phyloP scores from a whole-genome alignment of 2,113 vertebrate genomes.

The Ptyas mucosa region DNA sequence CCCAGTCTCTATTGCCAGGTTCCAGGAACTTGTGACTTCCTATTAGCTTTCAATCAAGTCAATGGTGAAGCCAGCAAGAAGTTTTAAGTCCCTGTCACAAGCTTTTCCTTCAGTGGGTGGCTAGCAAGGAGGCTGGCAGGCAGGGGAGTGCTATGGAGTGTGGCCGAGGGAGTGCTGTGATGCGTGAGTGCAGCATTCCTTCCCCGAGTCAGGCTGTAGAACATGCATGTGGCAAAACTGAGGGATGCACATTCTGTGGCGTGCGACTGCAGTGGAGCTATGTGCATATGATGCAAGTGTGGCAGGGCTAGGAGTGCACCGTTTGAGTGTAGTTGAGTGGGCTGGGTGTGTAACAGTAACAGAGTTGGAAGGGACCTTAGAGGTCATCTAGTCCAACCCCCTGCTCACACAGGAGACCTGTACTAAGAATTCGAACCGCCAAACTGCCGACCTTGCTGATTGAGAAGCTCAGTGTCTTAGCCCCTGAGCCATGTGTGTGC shows the following conservation, averaged over 20 bases:
- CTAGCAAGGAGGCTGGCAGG: not conserved
- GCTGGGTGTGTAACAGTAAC: not conserved
- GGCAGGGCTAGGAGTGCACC: not conserved
- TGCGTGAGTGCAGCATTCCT: not conserved
- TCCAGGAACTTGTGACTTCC: not conserved
- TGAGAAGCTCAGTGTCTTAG: too few species aligned
- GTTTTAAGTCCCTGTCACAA: not conserved
- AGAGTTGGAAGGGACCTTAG: too few species aligned
- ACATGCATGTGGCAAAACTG: not conserved
- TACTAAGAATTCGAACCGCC: too few species aligned
- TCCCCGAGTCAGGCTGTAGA: not conserved
- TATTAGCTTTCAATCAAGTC: not conserved
- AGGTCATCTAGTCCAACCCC: too few species aligned
- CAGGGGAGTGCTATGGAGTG: not conserved
- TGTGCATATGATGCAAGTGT: not conserved
- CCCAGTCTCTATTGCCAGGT: not conserved
- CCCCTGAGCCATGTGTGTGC: not conserved
- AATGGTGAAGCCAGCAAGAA: not conserved
- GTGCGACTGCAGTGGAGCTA: not conserved
- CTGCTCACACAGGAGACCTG: too few species aligned
- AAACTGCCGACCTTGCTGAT: too few species aligned
- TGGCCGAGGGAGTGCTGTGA: not conserved
- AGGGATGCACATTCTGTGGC: not conserved
- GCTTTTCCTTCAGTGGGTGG: not conserved
- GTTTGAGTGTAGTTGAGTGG: not conserved